Percentiles rank a stretch among this genome's conserved stretches.
phyloP scores from a whole-genome alignment of 2,888 invertebrate species.

The Hyppa rectilinea region DNA sequence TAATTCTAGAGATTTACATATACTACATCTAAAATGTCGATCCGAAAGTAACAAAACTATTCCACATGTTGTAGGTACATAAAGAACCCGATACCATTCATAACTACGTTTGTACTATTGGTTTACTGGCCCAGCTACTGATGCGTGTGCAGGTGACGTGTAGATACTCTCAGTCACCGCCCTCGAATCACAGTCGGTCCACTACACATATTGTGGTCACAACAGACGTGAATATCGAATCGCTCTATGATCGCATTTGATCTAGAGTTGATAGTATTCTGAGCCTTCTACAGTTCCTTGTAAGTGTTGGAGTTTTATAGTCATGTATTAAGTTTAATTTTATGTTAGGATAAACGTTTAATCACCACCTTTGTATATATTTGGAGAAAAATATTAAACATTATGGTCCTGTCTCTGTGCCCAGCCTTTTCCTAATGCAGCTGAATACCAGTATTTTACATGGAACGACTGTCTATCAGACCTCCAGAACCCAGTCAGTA shows the following conservation, averaged over 20 bases:
- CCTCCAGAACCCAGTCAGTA: too few relatives aligned
- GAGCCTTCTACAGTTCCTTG: neutral
- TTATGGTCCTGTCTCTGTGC: too few relatives aligned
- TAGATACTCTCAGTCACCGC: slow-evolving; percentile 38
- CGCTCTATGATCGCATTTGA: neutral
- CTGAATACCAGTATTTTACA: too few relatives aligned
- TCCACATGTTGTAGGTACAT: neutral
- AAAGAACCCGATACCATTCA: slow-evolving; percentile 20
- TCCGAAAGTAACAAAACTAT: neutral
- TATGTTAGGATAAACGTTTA: too few relatives aligned
- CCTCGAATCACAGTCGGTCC: neutral
- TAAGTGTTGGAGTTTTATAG: neutral
- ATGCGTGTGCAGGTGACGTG: slow-evolving; percentile 28
- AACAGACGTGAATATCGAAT: neutral
- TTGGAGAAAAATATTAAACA: too few relatives aligned
- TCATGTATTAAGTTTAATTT: neutral
- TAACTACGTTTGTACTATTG: slow-evolving; percentile 24
- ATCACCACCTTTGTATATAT: too few relatives aligned
- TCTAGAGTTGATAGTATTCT: slow-evolving; percentile 5
- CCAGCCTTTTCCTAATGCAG: too few relatives aligned
- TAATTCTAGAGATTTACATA: neutral
- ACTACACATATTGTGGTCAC: slow-evolving; percentile 30
- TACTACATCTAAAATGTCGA: neutral
- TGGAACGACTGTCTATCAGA: too few relatives aligned
- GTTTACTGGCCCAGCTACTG: slow-evolving; percentile 22